These are phyloP conservation scores for Rhagophthalmus giganteus DNA, from an alignment of 2,888 invertebrate genomes.

Conservation along the genomic window DNA sequence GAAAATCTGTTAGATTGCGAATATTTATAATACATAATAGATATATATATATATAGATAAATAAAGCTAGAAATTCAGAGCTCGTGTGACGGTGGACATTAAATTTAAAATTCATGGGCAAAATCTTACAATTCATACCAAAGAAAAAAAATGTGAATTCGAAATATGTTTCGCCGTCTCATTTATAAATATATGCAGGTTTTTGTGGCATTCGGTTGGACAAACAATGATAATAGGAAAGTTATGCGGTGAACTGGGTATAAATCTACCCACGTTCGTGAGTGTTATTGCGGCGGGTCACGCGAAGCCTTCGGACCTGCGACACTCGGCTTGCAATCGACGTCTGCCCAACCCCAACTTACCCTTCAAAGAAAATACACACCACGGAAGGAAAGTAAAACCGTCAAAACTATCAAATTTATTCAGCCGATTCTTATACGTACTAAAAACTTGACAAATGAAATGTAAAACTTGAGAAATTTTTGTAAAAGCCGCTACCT, in stretches of 20 bases:
- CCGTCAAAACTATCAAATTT: slow-evolving; percentile 22
- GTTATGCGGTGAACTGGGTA: slow-evolving; percentile 48
- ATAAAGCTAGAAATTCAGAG: neutral
- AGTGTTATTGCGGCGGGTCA: slow-evolving; percentile 50
- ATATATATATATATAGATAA: neutral
- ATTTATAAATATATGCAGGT: slow-evolving; percentile 40
- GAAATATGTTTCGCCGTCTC: slow-evolving; percentile 30
- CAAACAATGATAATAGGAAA: slow-evolving; percentile 54
- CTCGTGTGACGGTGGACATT: slow-evolving; percentile 1
- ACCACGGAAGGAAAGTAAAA: slow-evolving; percentile 16
- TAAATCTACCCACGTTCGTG: slow-evolving; percentile 52
- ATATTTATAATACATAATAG: neutral
- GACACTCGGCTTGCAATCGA: slow-evolving; percentile 24
- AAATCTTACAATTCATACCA: slow-evolving; percentile 14
- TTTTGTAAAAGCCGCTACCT: too few species aligned
- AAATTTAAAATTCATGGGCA: slow-evolving; percentile 17
- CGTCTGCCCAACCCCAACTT: slow-evolving; percentile 21
- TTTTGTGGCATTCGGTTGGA: slow-evolving; percentile 50
- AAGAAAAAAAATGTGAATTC: slow-evolving; percentile 12
- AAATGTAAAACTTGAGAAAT: too few species aligned
- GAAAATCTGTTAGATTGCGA: too few species aligned
- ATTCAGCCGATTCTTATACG: too few species aligned
- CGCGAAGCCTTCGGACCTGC: slow-evolving; percentile 39
- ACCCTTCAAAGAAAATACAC: slow-evolving; percentile 22
- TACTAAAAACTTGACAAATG: too few species aligned